Evolutionary conservation across 2,888 invertebrate species (phyloP).

Genomic region (Cerastis leucographa): DNA sequence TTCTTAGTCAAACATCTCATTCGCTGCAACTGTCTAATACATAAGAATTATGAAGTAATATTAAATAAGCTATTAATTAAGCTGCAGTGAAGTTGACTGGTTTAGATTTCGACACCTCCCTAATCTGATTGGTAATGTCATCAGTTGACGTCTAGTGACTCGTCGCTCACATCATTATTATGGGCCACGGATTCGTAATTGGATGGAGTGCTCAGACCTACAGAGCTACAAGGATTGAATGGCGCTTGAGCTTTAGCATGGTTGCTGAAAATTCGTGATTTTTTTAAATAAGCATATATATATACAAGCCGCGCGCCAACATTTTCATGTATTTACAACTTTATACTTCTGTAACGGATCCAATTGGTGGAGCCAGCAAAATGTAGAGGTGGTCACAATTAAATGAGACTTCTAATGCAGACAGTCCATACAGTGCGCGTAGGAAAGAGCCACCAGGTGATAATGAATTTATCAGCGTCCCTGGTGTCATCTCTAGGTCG

Average conservation of each 20-base stretch:
- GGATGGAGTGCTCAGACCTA: slow-evolving; percentile 26
- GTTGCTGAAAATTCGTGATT: not conserved
- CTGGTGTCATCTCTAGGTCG: not conserved
- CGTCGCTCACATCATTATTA: slow-evolving; percentile 73
- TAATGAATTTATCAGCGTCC: not conserved
- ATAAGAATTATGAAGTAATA: slow-evolving; percentile 43
- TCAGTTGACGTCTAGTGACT: slow-evolving; percentile 68
- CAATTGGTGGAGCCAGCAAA: not conserved
- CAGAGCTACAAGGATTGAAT: too few relatives aligned
- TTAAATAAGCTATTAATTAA: slow-evolving; percentile 64
- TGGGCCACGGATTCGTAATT: slow-evolving; percentile 45
- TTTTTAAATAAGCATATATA: not conserved
- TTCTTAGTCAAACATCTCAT: slow-evolving; percentile 41
- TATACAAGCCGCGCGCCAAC: not conserved
- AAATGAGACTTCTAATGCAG: not conserved
- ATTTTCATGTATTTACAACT: not conserved
- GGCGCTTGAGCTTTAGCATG: not conserved
- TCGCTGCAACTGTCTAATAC: slow-evolving; percentile 27
- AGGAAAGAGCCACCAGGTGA: not conserved
- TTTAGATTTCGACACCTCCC: slow-evolving; percentile 69
- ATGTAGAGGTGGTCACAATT: not conserved
- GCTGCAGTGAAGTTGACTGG: slow-evolving; percentile 48
- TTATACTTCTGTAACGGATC: not conserved
- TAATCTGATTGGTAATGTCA: slow-evolving; percentile 76
- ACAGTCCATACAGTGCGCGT: not conserved